Base-by-base conservation (phyloP, 2,797 vertebrate species). In the Gymnothorax reevesii region DNA sequence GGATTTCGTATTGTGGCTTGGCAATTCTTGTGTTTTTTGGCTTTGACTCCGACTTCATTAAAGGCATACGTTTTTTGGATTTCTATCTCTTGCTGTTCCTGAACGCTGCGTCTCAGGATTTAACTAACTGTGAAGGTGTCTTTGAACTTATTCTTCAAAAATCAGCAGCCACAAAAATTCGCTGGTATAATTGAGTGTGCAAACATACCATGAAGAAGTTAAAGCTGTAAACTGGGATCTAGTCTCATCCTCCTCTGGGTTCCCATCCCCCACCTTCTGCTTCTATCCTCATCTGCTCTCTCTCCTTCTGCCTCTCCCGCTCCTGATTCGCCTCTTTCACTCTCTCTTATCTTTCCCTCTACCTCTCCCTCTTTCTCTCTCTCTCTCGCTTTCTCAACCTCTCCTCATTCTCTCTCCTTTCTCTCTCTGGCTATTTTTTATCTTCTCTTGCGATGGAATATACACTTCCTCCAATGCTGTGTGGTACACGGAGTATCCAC, bases 371-470 rank as follows among this genome's bases (percentile, higher is more conserved):
- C 52, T 49, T 17, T 88, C 88, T 88, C 86, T 80, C 84, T 79
- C 33, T 66, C 84, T 86, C 52, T 15, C 84, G 60, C 71, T 83
- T 71, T 86, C 27, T 84, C 90, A 71, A 84, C 87, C 91, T 92
- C 90, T 92, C 91, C 87, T 91, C 86, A 90, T 71, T 87, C 84
- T 83, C 33, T 42, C 77, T 86, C 27, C 33, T 13, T 83, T 73
- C 73, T 83, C 82, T 77, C 73, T 80, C 73, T 4, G 83, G 87
- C 86, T n/a, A 89, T 86, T 90, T 89, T 71, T 87, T 88, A 83
- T 89, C 85, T 87, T 91, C 92, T 90, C 91, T 91, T 85, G 49
- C 22, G 20, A 15, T 54, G 75, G 75, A 54, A 52, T 79, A 79
- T 79, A 20, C 54, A 79, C 54, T 79, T 79, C 49, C 49, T 54